Percentiles rank a stretch among this genome's conserved stretches.
These are phyloP conservation scores for Sinodicranocentrus sp. DNA, from an alignment of 2,888 invertebrate species.

Conservation along the genomic window DNA sequence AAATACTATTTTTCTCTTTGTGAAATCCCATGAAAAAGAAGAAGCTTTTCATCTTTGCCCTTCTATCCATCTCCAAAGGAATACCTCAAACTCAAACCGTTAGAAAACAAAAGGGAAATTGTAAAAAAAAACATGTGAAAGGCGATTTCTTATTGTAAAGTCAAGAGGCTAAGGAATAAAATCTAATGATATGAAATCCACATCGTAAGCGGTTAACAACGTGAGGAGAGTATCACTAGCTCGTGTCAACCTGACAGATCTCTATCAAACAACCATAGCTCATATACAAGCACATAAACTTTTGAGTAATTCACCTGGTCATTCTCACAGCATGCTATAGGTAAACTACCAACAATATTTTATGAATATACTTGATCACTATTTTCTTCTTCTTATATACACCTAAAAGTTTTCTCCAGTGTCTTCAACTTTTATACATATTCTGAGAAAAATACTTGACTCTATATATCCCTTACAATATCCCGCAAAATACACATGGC, in stretches of 20 bases:
- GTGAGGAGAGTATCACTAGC: constrained; percentile 72
- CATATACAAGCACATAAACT: constrained; percentile 65
- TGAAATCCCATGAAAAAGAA: too few species aligned
- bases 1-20: too few species aligned
- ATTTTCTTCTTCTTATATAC: background rate
- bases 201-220: constrained; percentile 51
- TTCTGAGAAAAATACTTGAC: too few species aligned
- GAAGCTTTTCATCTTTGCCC: too few species aligned
- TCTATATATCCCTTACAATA: too few species aligned
- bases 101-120: background rate
- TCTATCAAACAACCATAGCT: constrained; percentile 74
- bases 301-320: constrained; percentile 63
- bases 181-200: constrained; percentile 36
- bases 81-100: too few species aligned
- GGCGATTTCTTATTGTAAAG: too few species aligned
- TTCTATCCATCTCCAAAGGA: too few species aligned
- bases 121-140: background rate
- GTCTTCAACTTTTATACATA: too few species aligned
- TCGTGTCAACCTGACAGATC: constrained; percentile 76
- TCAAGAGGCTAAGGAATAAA: constrained; percentile 21
- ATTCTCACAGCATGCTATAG: constrained; percentile 64
- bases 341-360: too few species aligned
- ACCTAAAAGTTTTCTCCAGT: background rate
- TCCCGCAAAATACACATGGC: too few species aligned
- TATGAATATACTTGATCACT: background rate